Evolutionary conservation across 2,113 vertebrate genomes (phyloP).

Genomic region (Dicaeum eximium): DNA sequence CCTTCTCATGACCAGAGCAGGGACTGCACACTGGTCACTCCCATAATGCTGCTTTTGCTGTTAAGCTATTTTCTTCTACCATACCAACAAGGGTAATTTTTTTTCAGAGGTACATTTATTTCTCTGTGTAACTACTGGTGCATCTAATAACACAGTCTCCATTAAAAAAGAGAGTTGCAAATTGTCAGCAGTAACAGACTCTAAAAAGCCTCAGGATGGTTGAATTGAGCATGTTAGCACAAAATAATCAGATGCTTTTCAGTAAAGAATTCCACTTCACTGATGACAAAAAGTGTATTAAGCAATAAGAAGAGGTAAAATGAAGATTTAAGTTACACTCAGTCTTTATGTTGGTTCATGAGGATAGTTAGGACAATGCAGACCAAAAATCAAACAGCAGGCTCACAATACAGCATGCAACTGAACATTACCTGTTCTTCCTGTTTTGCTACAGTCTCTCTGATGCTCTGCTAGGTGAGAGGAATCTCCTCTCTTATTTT

Average conservation of each 20-base stretch:
- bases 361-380: not conserved
- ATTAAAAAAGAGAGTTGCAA: not conserved
- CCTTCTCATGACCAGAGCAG: not conserved
- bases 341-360: not conserved
- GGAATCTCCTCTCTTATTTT: not conserved
- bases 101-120: not conserved
- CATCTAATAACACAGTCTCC: not conserved
- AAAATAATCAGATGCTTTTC: not conserved
- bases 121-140: not conserved
- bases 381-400: not conserved
- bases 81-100: not conserved
- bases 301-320: not conserved
- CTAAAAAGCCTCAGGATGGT: not conserved
- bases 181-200: not conserved
- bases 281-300: not conserved
- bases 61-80: not conserved
- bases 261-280: not conserved
- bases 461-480: not conserved
- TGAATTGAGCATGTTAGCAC: not conserved
- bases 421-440: not conserved
- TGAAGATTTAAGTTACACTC: not conserved
- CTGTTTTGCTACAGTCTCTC: not conserved
- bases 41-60: not conserved
- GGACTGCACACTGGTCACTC: not conserved
- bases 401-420: rapidly evolving